phyloP scores from a whole-genome alignment of 2,888 invertebrate genomes.

The Lucinisca nassula region DNA sequence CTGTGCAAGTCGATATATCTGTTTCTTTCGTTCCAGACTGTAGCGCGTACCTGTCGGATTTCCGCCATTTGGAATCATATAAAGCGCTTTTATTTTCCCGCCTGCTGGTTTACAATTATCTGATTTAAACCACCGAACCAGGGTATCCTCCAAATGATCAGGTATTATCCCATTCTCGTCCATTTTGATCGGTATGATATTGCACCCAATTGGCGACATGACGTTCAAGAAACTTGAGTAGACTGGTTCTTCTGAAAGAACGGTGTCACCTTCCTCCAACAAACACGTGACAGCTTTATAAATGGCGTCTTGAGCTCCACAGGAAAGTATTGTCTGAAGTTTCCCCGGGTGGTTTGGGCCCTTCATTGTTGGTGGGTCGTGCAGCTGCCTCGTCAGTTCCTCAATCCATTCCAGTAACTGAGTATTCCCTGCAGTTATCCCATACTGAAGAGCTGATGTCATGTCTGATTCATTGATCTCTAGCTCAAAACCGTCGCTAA shows the following conservation, averaged over 20 bases:
- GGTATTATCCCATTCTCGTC: slow-evolving; percentile 92
- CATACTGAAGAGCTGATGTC: slow-evolving; percentile 47
- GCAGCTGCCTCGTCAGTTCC: slow-evolving; percentile 90
- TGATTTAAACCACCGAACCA: slow-evolving; percentile 88
- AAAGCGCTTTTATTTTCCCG: slow-evolving; percentile 89
- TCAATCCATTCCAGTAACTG: slow-evolving; percentile 89
- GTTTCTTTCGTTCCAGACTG: slow-evolving; percentile 90
- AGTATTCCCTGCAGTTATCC: slow-evolving; percentile 42
- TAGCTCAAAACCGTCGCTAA: slow-evolving; percentile 46
- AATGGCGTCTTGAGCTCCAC: slow-evolving; percentile 93
- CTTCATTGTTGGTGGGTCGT: slow-evolving; percentile 91
- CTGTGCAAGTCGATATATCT: slow-evolving; percentile 93
- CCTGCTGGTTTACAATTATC: slow-evolving; percentile 82
- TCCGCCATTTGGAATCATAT: slow-evolving; percentile 93
- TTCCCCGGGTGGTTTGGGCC: slow-evolving; percentile 79
- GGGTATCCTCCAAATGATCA: slow-evolving; percentile 89
- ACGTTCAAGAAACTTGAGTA: slow-evolving; percentile 45
- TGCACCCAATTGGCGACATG: slow-evolving; percentile 91
- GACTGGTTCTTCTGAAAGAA: slow-evolving; percentile 46
- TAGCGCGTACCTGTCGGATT: slow-evolving; percentile 93
- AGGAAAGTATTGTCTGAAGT: slow-evolving; percentile 90
- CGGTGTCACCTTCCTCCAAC: slow-evolving; percentile 50
- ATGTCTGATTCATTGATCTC: slow-evolving; percentile 31
- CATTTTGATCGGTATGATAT: slow-evolving; percentile 91
- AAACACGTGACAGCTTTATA: slow-evolving; percentile 89